A percentile compares a stretch with the other conserved stretches of the same genome.
Conservation (phyloP, 2,113 vertebrate species). For the Amazona vittata region DNA sequence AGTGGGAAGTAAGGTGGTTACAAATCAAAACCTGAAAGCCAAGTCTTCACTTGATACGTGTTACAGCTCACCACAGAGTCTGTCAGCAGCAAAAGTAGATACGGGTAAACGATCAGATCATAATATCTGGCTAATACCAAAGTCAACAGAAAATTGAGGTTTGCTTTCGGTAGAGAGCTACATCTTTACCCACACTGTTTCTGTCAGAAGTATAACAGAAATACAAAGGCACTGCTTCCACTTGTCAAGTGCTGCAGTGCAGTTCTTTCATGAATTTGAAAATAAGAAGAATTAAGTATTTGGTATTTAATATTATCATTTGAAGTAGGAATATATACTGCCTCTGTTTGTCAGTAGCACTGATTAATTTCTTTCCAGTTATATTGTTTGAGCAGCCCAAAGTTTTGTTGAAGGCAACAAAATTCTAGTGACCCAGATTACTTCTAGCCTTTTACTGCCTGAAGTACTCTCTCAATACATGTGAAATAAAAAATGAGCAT, state of each 20-base stretch:
- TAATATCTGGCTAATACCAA: neutral
- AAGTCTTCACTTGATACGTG: slow-evolving; percentile 3
- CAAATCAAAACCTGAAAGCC: slow-evolving; percentile 47
- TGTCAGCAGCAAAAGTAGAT: slow-evolving; percentile 22
- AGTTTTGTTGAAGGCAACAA: neutral
- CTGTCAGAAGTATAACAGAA: neutral
- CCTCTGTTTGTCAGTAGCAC: neutral
- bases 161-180: neutral
- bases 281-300: neutral
- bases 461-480: neutral
- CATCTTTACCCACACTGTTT: neutral
- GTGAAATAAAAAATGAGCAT: neutral
- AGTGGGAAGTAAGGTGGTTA: slow-evolving; percentile 57
- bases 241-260: neutral
- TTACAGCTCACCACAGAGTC: neutral
- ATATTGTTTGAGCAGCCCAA: neutral
- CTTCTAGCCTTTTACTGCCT: neutral
- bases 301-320: neutral
- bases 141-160: neutral
- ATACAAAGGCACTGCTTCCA: neutral
- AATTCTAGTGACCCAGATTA: neutral
- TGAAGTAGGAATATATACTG: neutral
- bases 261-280: neutral
- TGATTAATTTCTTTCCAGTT: neutral
- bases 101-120: slow-evolving; percentile 62